Evolutionary conservation across 2,797 vertebrate genomes (phyloP).

Genomic region (Heterohyrax brucei): DNA sequence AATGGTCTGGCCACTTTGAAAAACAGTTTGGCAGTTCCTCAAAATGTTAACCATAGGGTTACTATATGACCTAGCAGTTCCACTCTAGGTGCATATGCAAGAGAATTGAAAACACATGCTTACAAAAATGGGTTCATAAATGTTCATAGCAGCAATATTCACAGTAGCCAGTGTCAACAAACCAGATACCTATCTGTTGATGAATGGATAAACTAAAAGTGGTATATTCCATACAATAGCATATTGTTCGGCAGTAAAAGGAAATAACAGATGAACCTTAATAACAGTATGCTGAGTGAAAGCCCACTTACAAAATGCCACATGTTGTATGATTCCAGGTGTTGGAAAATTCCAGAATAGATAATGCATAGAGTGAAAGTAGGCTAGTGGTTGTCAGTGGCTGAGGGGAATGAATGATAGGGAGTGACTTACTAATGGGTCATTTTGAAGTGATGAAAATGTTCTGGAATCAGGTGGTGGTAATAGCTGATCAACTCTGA

Average conservation of each 20-base stretch:
- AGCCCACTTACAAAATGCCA: neutral
- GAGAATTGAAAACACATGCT: neutral
- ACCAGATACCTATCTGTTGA: neutral
- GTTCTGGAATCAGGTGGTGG: neutral
- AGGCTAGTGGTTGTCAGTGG: neutral
- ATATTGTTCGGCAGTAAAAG: slow-evolving; percentile 34
- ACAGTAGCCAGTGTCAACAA: slow-evolving; percentile 12
- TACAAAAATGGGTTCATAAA: neutral
- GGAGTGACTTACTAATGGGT: neutral
- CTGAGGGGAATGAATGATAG: neutral
- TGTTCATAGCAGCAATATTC: slow-evolving; percentile 17
- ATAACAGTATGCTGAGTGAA: neutral
- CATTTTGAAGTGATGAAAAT: slow-evolving; percentile 1
- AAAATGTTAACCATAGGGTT: slow-evolving; percentile 30
- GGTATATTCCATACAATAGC: neutral
- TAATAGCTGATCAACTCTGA: slow-evolving; percentile 22
- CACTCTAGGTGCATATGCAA: neutral
- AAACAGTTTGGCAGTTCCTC: slow-evolving; percentile 1
- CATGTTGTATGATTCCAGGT: neutral
- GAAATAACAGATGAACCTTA: neutral
- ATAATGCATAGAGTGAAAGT: neutral
- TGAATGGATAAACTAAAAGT: neutral
- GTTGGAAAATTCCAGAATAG: slow-evolving; percentile 4
- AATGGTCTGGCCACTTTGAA: neutral
- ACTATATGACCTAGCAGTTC: neutral